Percentiles rank a stretch among this genome's conserved stretches.
phyloP scores from a whole-genome alignment of 1,140 invertebrate genomes.

The Lepidurus couesii region DNA sequence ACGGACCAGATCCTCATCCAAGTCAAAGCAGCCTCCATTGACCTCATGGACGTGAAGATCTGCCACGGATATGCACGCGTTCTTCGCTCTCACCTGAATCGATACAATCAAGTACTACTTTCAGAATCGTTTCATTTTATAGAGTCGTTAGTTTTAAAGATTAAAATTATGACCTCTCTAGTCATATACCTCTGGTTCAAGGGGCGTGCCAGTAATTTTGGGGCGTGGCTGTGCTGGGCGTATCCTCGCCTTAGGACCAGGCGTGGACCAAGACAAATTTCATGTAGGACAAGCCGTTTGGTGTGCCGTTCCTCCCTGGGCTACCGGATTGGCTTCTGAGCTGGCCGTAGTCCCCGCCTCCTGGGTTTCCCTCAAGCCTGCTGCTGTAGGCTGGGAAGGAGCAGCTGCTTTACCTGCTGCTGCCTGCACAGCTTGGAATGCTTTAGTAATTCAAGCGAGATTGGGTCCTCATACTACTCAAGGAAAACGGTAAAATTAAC shows the following conservation, averaged over 20 bases:
- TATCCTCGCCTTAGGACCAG: slow-evolving; percentile 57
- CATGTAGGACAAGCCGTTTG: slow-evolving; percentile 60
- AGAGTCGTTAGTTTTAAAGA: background rate
- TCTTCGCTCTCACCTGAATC: slow-evolving; percentile 44
- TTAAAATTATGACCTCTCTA: background rate
- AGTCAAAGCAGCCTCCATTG: slow-evolving; percentile 59
- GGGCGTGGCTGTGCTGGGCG: slow-evolving; percentile 64
- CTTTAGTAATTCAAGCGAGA: slow-evolving; percentile 52
- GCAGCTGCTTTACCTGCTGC: slow-evolving; percentile 65
- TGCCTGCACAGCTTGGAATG: slow-evolving; percentile 60
- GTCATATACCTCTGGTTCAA: slow-evolving; percentile 38
- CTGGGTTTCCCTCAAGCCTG: slow-evolving; percentile 58
- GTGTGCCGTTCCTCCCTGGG: slow-evolving; percentile 49
- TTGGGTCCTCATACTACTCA: slow-evolving; percentile 51
- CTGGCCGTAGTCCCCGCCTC: slow-evolving; percentile 33
- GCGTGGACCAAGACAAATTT: slow-evolving; percentile 52
- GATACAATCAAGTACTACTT: slow-evolving; percentile 28
- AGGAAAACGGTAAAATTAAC: slow-evolving; percentile 51
- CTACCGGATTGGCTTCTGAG: slow-evolving; percentile 30
- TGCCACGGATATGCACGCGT: slow-evolving; percentile 55
- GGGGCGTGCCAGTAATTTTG: slow-evolving; percentile 56
- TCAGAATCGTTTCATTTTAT: background rate
- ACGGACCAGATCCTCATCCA: slow-evolving; percentile 58
- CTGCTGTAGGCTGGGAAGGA: slow-evolving; percentile 57
- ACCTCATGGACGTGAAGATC: slow-evolving; percentile 59